Base-by-base conservation (phyloP, 2,113 vertebrate genomes). In the Ciconia stormi region DNA sequence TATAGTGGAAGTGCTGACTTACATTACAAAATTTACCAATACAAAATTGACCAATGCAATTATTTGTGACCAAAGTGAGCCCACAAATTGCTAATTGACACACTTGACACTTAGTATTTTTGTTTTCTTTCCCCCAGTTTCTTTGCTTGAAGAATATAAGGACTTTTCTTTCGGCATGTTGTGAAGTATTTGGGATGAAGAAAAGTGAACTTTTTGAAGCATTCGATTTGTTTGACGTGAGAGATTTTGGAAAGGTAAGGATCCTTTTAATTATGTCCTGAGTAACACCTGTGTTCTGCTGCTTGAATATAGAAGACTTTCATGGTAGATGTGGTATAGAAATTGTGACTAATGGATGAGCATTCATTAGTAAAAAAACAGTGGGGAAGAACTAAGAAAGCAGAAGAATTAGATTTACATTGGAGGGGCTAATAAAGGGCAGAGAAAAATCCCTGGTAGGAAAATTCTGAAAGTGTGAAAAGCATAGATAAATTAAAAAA, bases 81-180 rank as follows among this genome's bases (percentile, higher is more conserved):
- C 22, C 1, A 2, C 10, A 9, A 27, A 15, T 82, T 82, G 49
- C 29, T 74, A 44, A 55, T 16, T 56, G 3, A 55, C 16, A 5
- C 11, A 34, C 40, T 92, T 79, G 59, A 95, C 27, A 16, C 34
- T 85, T 29, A 55, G 2, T 29, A 14, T 10, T 87, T 93, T 87
- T 91, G 36, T 88, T 90, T 91, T 83, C 76, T 83, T 65, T 15
- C 32, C 85, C 53, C 13, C 97, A 99, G 99, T 99, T 99, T 97
- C 99, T 99, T 74, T 99, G 99, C 97, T 96, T 99, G 98, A 99
- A 99, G 98, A 99, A 99, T 81, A 99, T 99, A 98, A 98, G 99
- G 95, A 99, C 99, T 2, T 99, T 99, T 95, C 98, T 99, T 96
- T 95, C 93, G 0, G 98, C 98, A 15, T 99, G 99, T 97, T 98